Conservation (phyloP, 2,113 vertebrate genomes). For the Ammodytes dubius region DNA sequence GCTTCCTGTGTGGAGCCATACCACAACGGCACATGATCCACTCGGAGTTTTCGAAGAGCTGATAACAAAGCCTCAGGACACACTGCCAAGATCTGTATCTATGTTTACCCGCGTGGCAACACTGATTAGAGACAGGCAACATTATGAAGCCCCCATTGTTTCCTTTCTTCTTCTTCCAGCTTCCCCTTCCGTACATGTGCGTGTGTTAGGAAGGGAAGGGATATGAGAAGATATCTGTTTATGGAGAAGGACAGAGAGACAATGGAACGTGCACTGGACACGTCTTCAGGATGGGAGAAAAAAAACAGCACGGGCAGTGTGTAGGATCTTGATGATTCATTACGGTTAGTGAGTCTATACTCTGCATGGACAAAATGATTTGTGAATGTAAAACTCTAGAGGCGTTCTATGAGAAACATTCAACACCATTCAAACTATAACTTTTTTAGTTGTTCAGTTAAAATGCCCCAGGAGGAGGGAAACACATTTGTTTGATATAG, state of each 20-base stretch:
- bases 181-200: slow-evolving; percentile 54
- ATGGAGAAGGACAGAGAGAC: slow-evolving; percentile 64
- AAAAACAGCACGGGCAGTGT: slow-evolving; percentile 64
- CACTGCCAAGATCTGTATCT: slow-evolving; percentile 85
- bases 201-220: slow-evolving; percentile 26
- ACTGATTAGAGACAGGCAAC: slow-evolving; percentile 82
- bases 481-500: not conserved
- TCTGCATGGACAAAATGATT: not conserved
- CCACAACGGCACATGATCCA: slow-evolving; percentile 66
- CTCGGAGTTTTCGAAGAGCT: slow-evolving; percentile 70
- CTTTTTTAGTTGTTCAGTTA: not conserved
- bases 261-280: slow-evolving; percentile 56
- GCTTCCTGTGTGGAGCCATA: slow-evolving; percentile 65
- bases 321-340: slow-evolving; percentile 53
- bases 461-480: not conserved
- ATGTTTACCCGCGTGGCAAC: slow-evolving; percentile 81
- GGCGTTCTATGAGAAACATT: not conserved
- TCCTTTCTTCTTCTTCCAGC: slow-evolving; percentile 65
- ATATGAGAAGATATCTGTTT: slow-evolving; percentile 54
- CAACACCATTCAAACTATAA: not conserved
- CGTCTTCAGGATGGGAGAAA: slow-evolving; percentile 59
- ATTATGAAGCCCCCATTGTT: slow-evolving; percentile 80
- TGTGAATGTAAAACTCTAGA: slow-evolving; percentile 10
- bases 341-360: slow-evolving; percentile 4
- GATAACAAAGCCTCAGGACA: slow-evolving; percentile 78